These are phyloP conservation scores for Anarhynchus alexandrinus DNA, from an alignment of 2,113 vertebrate species.

Conservation along the genomic window DNA sequence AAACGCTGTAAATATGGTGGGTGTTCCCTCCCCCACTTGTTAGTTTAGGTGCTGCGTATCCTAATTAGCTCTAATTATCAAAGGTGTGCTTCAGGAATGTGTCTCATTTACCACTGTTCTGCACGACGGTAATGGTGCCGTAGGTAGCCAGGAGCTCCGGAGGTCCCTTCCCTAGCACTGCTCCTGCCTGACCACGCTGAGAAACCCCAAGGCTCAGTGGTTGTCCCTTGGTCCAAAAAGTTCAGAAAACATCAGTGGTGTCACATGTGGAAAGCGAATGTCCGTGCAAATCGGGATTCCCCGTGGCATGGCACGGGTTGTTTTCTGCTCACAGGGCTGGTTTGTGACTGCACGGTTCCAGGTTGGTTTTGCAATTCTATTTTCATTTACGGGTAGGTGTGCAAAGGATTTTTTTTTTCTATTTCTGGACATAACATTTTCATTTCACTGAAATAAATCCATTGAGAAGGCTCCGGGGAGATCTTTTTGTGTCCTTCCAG, in stretches of 20 bases:
- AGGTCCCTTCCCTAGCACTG: background rate
- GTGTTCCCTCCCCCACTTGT: background rate
- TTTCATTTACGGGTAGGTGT: background rate
- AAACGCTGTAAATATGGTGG: background rate
- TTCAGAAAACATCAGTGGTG: background rate
- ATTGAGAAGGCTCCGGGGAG: too few relatives aligned
- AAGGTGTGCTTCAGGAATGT: background rate
- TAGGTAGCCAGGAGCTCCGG: background rate
- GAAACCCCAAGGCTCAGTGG: accelerated
- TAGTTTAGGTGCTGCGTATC: background rate
- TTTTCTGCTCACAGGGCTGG: background rate
- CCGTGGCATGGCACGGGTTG: accelerated
- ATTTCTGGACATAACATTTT: background rate
- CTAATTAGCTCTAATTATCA: background rate
- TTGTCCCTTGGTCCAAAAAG: background rate
- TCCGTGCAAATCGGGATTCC: background rate
- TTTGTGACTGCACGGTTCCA: background rate
- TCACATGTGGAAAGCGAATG: background rate
- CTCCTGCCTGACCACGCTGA: background rate
- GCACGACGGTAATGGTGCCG: background rate
- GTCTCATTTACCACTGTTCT: background rate
- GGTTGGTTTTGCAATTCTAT: background rate
- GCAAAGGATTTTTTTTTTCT: background rate
- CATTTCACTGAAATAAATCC: background rate
- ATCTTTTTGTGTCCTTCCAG: too few relatives aligned